Conservation (phyloP, 2,113 vertebrate genomes). For the Daboia siamensis region DNA sequence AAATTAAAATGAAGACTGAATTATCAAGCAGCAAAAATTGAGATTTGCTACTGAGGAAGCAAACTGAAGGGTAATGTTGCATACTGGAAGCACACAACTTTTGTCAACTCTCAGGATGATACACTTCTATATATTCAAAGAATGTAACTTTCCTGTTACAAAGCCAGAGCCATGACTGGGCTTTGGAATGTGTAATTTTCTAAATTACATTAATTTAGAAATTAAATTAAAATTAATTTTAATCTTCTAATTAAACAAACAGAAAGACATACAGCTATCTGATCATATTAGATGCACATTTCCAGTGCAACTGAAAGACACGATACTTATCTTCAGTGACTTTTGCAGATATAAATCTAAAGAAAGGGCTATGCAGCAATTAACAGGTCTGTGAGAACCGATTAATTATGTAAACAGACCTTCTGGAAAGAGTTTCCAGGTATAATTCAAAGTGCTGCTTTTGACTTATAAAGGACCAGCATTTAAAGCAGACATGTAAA, state of each 20-base stretch:
- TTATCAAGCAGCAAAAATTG: not conserved
- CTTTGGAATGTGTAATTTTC: not conserved
- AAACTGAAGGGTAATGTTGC: not conserved
- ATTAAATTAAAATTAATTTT: not conserved
- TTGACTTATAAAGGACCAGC: not conserved
- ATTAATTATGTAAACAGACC: not conserved
- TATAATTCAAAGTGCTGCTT: not conserved
- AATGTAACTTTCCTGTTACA: constrained; percentile 8
- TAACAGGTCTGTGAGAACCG: not conserved
- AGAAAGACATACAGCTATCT: not conserved
- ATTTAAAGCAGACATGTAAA: not conserved
- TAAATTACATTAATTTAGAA: not conserved
- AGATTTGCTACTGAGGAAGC: not conserved
- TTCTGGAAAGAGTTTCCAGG: not conserved
- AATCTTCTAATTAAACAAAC: not conserved
- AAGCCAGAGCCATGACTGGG: not conserved
- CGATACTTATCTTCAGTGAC: not conserved
- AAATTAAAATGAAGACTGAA: not conserved
- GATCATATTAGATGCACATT: not conserved
- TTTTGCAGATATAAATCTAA: not conserved
- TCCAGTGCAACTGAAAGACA: constrained; percentile 7
- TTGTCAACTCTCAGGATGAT: not conserved
- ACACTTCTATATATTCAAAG: not conserved
- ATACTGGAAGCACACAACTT: not conserved
- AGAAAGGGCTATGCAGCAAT: not conserved